Conservation (phyloP, 2,797 vertebrate genomes). For the Antennarius maculatus region DNA sequence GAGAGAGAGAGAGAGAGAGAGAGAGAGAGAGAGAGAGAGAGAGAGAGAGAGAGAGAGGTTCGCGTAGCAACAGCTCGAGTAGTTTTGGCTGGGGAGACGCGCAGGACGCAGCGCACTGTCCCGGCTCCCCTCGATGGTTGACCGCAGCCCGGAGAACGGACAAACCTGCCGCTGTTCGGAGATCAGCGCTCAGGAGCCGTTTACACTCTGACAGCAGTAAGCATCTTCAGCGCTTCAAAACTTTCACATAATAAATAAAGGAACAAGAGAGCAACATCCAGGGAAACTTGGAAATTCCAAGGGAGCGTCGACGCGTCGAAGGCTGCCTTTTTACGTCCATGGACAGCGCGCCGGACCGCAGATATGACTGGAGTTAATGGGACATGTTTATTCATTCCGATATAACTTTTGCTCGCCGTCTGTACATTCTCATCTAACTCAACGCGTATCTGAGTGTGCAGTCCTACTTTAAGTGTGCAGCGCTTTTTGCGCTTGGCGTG, state of each 20-base stretch:
- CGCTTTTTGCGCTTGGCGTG: conserved; percentile 15
- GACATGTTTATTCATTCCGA: neutral
- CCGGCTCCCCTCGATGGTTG: conserved; percentile 56
- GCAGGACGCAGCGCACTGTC: conserved; percentile 61
- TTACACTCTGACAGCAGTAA: conserved; percentile 32
- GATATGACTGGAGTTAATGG: conserved; percentile 20
- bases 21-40: conserved; percentile 13
- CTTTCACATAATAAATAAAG: neutral
- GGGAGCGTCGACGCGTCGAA: conserved; percentile 15
- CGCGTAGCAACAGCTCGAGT: conserved; percentile 25
- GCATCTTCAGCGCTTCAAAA: conserved; percentile 19
- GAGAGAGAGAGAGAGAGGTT: conserved; percentile 21
- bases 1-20: neutral
- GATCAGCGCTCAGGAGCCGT: conserved; percentile 28
- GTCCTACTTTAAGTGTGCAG: neutral
- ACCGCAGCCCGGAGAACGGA: conserved; percentile 60
- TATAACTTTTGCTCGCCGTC: conserved; percentile 2
- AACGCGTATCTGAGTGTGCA: neutral
- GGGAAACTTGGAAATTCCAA: conserved; percentile 3
- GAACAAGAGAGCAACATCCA: neutral
- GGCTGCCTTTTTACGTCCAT: conserved; percentile 34
- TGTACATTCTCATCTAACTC: neutral
- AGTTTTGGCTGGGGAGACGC: conserved; percentile 63
- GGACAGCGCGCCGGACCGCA: conserved; percentile 14
- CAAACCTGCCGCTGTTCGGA: conserved; percentile 47